A percentile compares a stretch with the other conserved stretches of the same genome.
phyloP scores from a whole-genome alignment of 1,140 invertebrate species.

The Magallana gigas region DNA sequence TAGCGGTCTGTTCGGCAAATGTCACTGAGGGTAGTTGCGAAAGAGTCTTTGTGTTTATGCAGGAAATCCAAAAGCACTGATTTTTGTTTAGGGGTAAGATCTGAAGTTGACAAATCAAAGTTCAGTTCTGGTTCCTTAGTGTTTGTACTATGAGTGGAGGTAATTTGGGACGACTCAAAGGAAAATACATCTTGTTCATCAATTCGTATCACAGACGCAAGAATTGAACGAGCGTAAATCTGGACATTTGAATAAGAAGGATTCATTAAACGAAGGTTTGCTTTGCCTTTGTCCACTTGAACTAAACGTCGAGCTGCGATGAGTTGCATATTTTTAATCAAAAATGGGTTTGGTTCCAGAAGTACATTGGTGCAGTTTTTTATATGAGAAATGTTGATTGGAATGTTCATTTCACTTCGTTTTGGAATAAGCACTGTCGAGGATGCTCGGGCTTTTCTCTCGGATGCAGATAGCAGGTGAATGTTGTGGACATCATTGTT shows the following conservation, averaged over 20 bases:
- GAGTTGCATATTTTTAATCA: slow-evolving; percentile 24
- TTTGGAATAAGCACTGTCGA: slow-evolving; percentile 27
- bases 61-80: slow-evolving; percentile 46
- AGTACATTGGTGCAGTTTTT: background rate
- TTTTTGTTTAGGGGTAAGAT: background rate
- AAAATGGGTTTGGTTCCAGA: slow-evolving; percentile 37
- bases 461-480: background rate
- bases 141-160: background rate
- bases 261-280: slow-evolving; percentile 18
- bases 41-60: slow-evolving; percentile 53
- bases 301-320: slow-evolving; percentile 38
- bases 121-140: background rate
- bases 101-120: slow-evolving; percentile 28
- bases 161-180: background rate
- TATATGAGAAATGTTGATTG: slow-evolving; percentile 9
- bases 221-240: slow-evolving; percentile 6
- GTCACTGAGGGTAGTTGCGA: slow-evolving; percentile 48
- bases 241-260: slow-evolving; percentile 9
- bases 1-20: slow-evolving; percentile 53
- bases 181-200: background rate
- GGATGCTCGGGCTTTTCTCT: slow-evolving; percentile 4
- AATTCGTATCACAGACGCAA: slow-evolving; percentile 1
- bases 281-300: slow-evolving; percentile 23
- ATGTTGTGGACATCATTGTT: background rate
- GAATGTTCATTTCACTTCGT: slow-evolving; percentile 29